These are phyloP conservation scores for Eospalax fontanierii DNA, from an alignment of 2,797 vertebrate species.

Conservation along the genomic window DNA sequence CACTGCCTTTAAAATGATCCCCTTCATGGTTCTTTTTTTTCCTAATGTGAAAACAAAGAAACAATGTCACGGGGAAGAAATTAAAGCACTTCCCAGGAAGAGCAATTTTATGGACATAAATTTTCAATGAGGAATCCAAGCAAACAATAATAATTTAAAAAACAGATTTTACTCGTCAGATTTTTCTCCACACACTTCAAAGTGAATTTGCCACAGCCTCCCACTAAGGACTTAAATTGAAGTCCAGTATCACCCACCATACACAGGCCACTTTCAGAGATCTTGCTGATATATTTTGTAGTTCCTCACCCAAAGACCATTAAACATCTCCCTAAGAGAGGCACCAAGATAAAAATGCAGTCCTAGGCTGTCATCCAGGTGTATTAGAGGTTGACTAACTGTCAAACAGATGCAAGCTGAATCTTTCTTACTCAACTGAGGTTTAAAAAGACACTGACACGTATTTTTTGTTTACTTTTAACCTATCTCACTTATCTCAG, in stretches of 20 bases:
- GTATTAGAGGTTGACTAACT: constrained; percentile 10
- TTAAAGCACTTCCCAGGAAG: constrained; percentile 58
- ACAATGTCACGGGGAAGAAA: constrained; percentile 24
- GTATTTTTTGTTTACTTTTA: constrained; percentile 47
- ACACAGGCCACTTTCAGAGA: background rate
- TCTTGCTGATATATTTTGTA: background rate
- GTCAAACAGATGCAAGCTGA: constrained; percentile 3
- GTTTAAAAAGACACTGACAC: constrained; percentile 48
- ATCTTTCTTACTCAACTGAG: constrained; percentile 15
- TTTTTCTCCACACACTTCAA: constrained; percentile 14
- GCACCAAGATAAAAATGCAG: background rate
- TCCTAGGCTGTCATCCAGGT: constrained; percentile 2
- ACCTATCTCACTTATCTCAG: constrained; percentile 26
- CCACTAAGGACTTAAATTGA: background rate
- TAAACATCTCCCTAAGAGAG: constrained; percentile 30
- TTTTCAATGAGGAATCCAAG: background rate
- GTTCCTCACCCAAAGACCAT: background rate
- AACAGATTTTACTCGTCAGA: background rate
- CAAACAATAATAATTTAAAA: background rate
- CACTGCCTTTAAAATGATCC: constrained; percentile 18
- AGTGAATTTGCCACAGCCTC: constrained; percentile 3
- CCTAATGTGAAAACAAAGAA: constrained; percentile 62
- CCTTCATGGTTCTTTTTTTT: background rate
- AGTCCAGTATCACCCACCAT: background rate
- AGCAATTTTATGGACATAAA: constrained; percentile 58